These are phyloP conservation scores for Sebastes fasciatus DNA, from an alignment of 2,113 vertebrate species.

Conservation along the genomic window DNA sequence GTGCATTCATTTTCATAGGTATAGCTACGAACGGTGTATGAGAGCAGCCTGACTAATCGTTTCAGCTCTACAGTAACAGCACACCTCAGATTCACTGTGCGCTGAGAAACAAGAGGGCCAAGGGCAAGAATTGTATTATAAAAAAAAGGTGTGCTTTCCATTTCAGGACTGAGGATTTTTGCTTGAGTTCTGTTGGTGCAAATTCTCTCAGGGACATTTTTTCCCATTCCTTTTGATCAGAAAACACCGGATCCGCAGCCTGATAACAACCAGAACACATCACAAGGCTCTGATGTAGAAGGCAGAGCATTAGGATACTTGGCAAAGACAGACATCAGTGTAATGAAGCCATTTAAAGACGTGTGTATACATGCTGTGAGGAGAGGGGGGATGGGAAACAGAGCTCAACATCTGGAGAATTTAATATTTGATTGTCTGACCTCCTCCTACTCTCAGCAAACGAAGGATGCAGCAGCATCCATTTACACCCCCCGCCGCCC, in stretches of 20 bases:
- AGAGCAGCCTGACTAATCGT: not conserved
- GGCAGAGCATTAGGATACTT: not conserved
- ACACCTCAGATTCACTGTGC: not conserved
- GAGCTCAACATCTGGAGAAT: not conserved
- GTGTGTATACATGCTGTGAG: not conserved
- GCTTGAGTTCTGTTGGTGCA: not conserved
- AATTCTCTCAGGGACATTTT: not conserved
- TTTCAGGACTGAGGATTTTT: not conserved
- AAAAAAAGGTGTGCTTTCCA: not conserved
- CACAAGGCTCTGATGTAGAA: not conserved
- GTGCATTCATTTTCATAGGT: too few species aligned
- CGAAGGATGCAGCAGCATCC: slow-evolving; percentile 41
- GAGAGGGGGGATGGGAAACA: not conserved
- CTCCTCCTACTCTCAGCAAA: slow-evolving; percentile 1
- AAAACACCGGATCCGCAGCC: not conserved
- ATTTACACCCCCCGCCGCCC: slow-evolving; percentile 26
- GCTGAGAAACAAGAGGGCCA: not conserved
- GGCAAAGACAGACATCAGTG: not conserved
- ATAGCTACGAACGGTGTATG: too few species aligned
- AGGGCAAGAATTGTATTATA: not conserved
- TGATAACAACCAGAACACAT: not conserved
- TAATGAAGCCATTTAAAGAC: not conserved
- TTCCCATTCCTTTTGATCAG: not conserved
- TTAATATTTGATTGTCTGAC: slow-evolving; percentile 59
- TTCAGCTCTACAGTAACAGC: not conserved